phyloP scores from a whole-genome alignment of 2,113 vertebrate species.

The Anguilla japonica region DNA sequence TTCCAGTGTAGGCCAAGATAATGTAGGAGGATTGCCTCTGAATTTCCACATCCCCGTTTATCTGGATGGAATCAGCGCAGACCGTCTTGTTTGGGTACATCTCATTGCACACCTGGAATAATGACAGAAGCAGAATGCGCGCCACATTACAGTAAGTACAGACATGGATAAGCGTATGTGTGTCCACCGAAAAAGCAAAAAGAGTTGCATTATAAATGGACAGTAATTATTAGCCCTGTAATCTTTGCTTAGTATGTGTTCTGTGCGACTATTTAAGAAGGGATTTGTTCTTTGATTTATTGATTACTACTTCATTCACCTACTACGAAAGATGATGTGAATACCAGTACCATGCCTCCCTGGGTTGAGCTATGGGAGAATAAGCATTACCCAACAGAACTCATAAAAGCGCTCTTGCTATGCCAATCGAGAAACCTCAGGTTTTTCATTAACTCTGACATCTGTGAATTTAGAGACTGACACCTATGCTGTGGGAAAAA shows the following conservation, averaged over 20 bases:
- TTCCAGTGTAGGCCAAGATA: conserved; percentile 45
- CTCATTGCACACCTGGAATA: conserved; percentile 54
- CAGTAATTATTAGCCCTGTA: not conserved
- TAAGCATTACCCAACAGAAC: not conserved
- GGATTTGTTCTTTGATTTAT: not conserved
- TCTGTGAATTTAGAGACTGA: not conserved
- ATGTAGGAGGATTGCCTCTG: conserved; percentile 50
- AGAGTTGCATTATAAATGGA: not conserved
- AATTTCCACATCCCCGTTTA: conserved; percentile 40
- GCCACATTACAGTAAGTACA: not conserved
- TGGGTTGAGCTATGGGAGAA: not conserved
- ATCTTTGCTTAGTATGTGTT: not conserved
- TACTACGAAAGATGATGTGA: not conserved
- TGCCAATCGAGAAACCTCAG: too few relatives aligned
- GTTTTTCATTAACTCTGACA: too few relatives aligned
- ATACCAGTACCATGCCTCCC: not conserved
- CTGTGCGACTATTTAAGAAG: not conserved
- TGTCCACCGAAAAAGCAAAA: not conserved
- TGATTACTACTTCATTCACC: not conserved
- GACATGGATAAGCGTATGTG: not conserved
- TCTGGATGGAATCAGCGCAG: conserved; percentile 35
- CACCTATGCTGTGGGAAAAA: not conserved
- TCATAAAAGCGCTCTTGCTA: not conserved
- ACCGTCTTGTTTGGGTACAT: conserved; percentile 35
- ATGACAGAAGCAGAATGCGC: not conserved